phyloP scores from a whole-genome alignment of 1,140 invertebrate species.

The Lordiphosa collinella region DNA sequence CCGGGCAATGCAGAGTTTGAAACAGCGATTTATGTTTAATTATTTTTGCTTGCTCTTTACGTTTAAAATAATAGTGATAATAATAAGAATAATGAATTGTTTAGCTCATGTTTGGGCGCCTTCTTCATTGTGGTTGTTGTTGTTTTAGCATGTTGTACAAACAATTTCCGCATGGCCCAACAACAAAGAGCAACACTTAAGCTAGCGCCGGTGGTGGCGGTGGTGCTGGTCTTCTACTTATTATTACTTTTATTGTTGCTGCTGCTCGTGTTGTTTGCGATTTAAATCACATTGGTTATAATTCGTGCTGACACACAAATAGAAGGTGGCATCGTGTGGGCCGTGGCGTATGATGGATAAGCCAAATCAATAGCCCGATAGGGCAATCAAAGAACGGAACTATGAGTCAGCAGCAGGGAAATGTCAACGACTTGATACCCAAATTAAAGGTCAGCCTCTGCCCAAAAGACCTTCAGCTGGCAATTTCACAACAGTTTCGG shows the following conservation, averaged over 20 bases:
- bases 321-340: constrained; percentile 41
- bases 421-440: constrained; percentile 63
- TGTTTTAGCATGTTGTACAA: constrained; percentile 51
- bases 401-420: constrained; percentile 57
- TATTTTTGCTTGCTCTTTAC: constrained; percentile 46
- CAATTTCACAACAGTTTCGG: constrained; percentile 53
- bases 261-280: constrained; percentile 38
- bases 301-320: constrained; percentile 69
- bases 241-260: constrained; percentile 14
- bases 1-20: constrained; percentile 29
- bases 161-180: constrained; percentile 67
- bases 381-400: constrained; percentile 42
- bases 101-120: constrained; percentile 45
- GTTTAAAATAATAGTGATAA: constrained; percentile 48
- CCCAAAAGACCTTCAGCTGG: constrained; percentile 47
- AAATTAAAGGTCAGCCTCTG: constrained; percentile 53
- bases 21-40: constrained; percentile 58
- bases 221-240: constrained; percentile 1
- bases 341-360: constrained; percentile 67
- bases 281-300: constrained; percentile 51
- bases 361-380: constrained; percentile 40
- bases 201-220: constrained; percentile 3
- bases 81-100: constrained; percentile 64
- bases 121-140: constrained; percentile 14
- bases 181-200: constrained; percentile 23